These are phyloP conservation scores for Ellobium chinense DNA, from an alignment of 2,888 invertebrate genomes.

Conservation along the genomic window DNA sequence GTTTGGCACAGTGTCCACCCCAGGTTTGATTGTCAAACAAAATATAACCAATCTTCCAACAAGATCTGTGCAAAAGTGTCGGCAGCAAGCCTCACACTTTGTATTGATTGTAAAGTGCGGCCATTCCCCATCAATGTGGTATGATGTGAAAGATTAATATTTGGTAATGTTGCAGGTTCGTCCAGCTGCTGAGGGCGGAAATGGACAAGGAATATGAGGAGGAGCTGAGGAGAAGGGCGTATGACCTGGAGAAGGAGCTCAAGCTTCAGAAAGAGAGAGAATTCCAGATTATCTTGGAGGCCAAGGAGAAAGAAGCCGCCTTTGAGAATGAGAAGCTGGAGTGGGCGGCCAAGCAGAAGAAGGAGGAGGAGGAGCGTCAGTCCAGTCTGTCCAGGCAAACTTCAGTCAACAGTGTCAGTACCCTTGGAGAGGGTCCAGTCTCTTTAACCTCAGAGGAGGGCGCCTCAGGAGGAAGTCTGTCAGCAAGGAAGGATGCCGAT, in stretches of 20 bases:
- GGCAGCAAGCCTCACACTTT: too few species aligned
- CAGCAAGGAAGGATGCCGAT: slow-evolving; percentile 32
- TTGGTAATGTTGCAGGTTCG: not conserved
- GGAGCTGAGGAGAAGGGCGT: slow-evolving; percentile 32
- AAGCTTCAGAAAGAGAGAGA: slow-evolving; percentile 23
- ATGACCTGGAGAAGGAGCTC: slow-evolving; percentile 16
- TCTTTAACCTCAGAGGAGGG: not conserved
- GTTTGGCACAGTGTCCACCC: too few species aligned
- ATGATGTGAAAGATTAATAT: not conserved
- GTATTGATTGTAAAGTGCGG: too few species aligned
- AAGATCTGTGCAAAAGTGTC: too few species aligned
- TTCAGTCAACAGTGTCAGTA: not conserved
- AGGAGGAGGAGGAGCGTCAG: slow-evolving; percentile 9
- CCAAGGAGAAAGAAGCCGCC: slow-evolving; percentile 31
- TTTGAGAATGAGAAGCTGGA: slow-evolving; percentile 39
- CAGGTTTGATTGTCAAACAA: too few species aligned
- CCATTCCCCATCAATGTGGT: too few species aligned
- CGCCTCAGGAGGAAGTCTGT: not conserved
- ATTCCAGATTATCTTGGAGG: slow-evolving; percentile 35
- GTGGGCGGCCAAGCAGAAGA: slow-evolving; percentile 12
- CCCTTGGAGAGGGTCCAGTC: not conserved
- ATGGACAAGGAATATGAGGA: slow-evolving; percentile 28
- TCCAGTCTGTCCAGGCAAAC: slow-evolving; percentile 21
- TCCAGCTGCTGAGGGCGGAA: slow-evolving; percentile 25
- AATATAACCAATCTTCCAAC: too few species aligned